Base-by-base conservation (phyloP, 1,140 invertebrate species). In the Pemphigus obesinymphae region DNA sequence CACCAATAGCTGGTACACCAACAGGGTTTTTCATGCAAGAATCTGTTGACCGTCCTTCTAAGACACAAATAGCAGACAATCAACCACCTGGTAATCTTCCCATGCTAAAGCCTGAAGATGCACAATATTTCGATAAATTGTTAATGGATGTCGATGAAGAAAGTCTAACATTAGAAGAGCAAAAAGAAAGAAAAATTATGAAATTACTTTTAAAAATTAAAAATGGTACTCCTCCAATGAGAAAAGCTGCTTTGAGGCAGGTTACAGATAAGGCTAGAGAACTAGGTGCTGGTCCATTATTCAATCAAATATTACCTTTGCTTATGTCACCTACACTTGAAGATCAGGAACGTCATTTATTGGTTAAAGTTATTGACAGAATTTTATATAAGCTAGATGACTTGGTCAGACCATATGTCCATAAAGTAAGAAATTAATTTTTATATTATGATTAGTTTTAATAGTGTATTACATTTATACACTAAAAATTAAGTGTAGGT, bases 361-460 rank as follows among this genome's bases (percentile, higher is more conserved):
- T 99, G n/a, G 98, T 99, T 0, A 99, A 99, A 91, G 97, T 99
- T 70, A 99, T 99, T 85, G 98, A 99, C 87, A 90, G 98, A 53
- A 98, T 99, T 87, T 88, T 99, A 2, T 99, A 99, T 88, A 99
- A 99, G 89, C 88, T 99, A 58, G 98, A 99, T 86, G 98, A 99
- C 88, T 89, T 99, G 72, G 98, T 99, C 13, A 90, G 98, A 80
- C 98, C 98, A 0, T 99, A 99, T 86, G 98, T 99, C 3, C 98
- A 99, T 88, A 99, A 99, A 88, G 93, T 93, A 88, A 88, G 85
- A 40, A 40, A 40, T 5, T 40, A 40, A 40, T 40, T 10, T 40
- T 40, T 40, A 40, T 10, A 40, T 40, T 40, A 5, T 40, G 37
- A n/a, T n/a, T n/a, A n/a, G n/a, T n/a, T n/a, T n/a, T n/a, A n/a